These are phyloP conservation scores for Psilopsiagon aymara DNA, from an alignment of 2,113 vertebrate species.

Conservation along the genomic window DNA sequence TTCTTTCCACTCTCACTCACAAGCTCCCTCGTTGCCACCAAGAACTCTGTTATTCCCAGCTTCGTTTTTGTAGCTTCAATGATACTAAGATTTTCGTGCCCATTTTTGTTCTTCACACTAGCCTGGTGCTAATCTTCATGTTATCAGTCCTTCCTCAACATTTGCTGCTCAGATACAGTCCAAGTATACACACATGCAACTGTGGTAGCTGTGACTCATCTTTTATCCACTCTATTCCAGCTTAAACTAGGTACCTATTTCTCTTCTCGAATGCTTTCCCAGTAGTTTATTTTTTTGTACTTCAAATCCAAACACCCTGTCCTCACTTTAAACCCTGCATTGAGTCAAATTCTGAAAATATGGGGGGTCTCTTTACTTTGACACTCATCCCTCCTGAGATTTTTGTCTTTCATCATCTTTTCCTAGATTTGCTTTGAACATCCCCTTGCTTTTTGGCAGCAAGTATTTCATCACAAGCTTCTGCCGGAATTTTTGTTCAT, in stretches of 20 bases:
- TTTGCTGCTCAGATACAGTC: neutral
- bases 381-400: neutral
- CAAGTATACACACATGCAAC: neutral
- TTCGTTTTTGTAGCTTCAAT: neutral
- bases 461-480: neutral
- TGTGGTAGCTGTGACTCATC: neutral
- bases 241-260: neutral
- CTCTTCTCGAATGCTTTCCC: neutral
- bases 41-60: neutral
- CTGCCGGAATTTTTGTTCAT: neutral
- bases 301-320: neutral
- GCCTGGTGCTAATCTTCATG: neutral
- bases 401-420: neutral
- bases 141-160: neutral
- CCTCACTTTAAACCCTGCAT: neutral
- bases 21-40: neutral
- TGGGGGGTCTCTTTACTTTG: accelerated
- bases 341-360: neutral
- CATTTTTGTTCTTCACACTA: neutral
- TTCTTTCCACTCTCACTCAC: neutral
- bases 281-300: neutral
- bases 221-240: neutral
- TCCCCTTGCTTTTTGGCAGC: neutral
- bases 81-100: neutral
- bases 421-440: neutral